These are phyloP conservation scores for Plectropomus leopardus DNA, from an alignment of 2,113 vertebrate genomes.

Conservation along the genomic window DNA sequence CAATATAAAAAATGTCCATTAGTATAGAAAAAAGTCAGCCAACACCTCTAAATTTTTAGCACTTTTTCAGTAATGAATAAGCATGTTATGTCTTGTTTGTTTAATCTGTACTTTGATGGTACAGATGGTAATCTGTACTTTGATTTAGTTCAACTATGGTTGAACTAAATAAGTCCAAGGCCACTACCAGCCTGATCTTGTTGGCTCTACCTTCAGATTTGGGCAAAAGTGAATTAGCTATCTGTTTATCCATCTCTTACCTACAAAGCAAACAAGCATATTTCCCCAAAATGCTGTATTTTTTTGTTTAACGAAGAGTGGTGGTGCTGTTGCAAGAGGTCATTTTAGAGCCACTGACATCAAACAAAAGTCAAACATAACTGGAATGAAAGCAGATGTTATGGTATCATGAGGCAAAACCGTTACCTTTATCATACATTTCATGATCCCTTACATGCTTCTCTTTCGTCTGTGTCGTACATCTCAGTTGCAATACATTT, in stretches of 20 bases:
- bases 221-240: no score
- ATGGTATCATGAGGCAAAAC: background rate
- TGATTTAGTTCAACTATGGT: no score
- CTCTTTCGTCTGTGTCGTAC: background rate
- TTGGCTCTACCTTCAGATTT: no score
- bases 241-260: background rate
- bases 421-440: background rate
- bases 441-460: background rate
- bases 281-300: background rate
- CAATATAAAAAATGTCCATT: background rate
- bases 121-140: no score
- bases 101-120: no score
- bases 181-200: no score
- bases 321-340: background rate
- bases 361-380: background rate
- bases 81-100: background rate
- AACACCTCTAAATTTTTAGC: background rate
- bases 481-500: background rate
- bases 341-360: background rate
- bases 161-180: background rate
- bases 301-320: background rate
- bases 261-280: background rate
- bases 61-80: no score
- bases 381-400: background rate
- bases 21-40: no score